Conservation (phyloP, 2,888 invertebrate genomes). For the Clepsis dumicolana region DNA sequence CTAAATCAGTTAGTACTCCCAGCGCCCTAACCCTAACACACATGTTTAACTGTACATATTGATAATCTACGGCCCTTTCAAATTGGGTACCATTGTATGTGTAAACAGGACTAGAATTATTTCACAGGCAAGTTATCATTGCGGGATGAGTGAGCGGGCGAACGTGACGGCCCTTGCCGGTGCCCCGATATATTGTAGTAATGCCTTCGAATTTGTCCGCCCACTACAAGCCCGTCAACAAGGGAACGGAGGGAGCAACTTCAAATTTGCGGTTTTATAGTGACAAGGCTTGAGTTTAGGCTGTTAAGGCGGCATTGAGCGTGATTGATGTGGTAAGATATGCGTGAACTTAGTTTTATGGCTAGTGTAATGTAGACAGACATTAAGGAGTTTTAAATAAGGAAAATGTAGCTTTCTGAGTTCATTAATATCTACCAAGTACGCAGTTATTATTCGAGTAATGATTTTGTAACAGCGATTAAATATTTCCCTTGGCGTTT, state of each 20-base stretch:
- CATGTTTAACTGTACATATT: conserved; percentile 19
- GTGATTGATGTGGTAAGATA: background rate
- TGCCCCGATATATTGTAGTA: conserved; percentile 64
- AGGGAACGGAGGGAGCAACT: conserved; percentile 31
- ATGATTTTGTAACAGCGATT: no score
- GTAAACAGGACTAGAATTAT: conserved; percentile 65
- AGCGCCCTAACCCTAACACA: conserved; percentile 19
- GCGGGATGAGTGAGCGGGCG: conserved; percentile 49
- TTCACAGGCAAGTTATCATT: conserved; percentile 56
- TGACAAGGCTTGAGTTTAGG: conserved; percentile 7
- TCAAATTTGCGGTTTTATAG: conserved; percentile 23
- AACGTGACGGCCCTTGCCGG: conserved; percentile 50
- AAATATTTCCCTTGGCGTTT: no score
- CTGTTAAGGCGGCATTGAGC: background rate
- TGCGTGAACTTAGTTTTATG: background rate
- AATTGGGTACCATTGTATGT: conserved; percentile 59
- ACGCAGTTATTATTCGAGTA: no score
- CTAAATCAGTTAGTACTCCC: conserved; percentile 1
- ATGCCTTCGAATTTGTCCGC: conserved; percentile 68
- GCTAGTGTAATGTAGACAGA: no score
- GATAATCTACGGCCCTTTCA: conserved; percentile 54
- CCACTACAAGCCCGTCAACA: conserved; percentile 59
- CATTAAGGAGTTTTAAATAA: background rate
- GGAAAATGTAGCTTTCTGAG: no score
- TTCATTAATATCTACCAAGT: no score